Evolutionary conservation across 2,113 vertebrate genomes (phyloP).

Genomic region (pig (Sus scrofa)): DNA sequence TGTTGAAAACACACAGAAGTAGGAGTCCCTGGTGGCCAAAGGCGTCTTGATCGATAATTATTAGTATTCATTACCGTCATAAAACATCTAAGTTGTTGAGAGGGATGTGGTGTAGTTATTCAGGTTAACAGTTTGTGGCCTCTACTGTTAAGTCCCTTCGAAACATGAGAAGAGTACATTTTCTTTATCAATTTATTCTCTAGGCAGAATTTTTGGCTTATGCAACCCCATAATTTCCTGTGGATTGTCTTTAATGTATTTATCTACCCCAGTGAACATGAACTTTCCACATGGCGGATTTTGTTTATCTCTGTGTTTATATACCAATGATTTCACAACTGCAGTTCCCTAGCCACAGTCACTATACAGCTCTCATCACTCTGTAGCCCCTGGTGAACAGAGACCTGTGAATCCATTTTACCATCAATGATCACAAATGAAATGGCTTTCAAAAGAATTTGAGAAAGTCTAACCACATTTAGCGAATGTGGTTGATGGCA

Average conservation of each 20-base stretch:
- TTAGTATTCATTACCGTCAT: neutral
- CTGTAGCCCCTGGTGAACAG: conserved; percentile 86
- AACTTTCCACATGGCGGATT: conserved; percentile 69
- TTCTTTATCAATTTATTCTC: conserved; percentile 48
- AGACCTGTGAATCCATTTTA: conserved; percentile 88
- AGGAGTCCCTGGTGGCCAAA: conserved; percentile 76
- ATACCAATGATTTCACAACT: conserved; percentile 82
- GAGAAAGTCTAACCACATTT: conserved; percentile 8
- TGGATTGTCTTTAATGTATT: conserved; percentile 73
- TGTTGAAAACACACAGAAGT: conserved; percentile 82
- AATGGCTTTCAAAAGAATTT: conserved; percentile 79
- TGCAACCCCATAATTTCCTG: conserved; percentile 56
- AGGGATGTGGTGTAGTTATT: neutral
- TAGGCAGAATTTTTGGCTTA: conserved; percentile 72
- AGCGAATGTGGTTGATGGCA: conserved; percentile 61
- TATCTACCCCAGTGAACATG: conserved; percentile 74
- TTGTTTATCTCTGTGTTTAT: conserved; percentile 75
- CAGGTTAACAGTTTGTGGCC: conserved; percentile 64
- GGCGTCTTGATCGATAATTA: conserved; percentile 69
- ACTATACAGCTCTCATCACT: conserved; percentile 85
- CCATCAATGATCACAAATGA: conserved; percentile 88
- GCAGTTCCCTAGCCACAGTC: conserved; percentile 88
- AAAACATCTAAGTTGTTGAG: neutral
- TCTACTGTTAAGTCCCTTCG: conserved; percentile 57
- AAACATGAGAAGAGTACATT: conserved; percentile 58